These are phyloP conservation scores for Clarias laeviceps DNA, from an alignment of 2,797 vertebrate species.

Conservation along the genomic window DNA sequence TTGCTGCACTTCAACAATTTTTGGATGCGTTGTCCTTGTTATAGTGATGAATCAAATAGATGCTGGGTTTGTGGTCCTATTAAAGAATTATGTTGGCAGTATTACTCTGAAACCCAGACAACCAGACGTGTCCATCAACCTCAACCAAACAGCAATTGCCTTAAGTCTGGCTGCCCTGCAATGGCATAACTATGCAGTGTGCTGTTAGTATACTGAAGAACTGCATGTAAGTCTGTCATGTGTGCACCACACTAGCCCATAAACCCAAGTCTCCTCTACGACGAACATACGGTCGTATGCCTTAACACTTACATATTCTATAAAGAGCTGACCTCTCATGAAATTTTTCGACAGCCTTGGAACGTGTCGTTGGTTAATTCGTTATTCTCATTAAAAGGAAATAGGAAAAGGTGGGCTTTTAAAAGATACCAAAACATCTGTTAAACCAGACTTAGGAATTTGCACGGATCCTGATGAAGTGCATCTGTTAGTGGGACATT, in stretches of 20 bases:
- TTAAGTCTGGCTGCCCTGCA: background rate
- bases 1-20: background rate
- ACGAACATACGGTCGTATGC: background rate
- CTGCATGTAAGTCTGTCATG: background rate
- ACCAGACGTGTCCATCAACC: background rate
- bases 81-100: background rate
- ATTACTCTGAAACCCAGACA: background rate
- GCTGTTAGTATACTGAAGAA: background rate
- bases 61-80: background rate
- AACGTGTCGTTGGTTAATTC: background rate
- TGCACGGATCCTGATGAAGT: constrained; percentile 8
- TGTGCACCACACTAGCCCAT: background rate
- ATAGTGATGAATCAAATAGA: background rate
- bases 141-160: background rate
- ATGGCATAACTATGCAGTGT: background rate
- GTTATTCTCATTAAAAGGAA: constrained; percentile 9
- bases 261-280: background rate
- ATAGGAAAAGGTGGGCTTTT: background rate
- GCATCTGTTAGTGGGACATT: constrained; percentile 29
- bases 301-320: background rate
- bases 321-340: background rate
- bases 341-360: background rate
- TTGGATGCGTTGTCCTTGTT: background rate
- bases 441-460: constrained; percentile 13
- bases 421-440: background rate